Evolutionary conservation across 2,113 vertebrate genomes (phyloP).

Genomic region (Ceyx margarethae): DNA sequence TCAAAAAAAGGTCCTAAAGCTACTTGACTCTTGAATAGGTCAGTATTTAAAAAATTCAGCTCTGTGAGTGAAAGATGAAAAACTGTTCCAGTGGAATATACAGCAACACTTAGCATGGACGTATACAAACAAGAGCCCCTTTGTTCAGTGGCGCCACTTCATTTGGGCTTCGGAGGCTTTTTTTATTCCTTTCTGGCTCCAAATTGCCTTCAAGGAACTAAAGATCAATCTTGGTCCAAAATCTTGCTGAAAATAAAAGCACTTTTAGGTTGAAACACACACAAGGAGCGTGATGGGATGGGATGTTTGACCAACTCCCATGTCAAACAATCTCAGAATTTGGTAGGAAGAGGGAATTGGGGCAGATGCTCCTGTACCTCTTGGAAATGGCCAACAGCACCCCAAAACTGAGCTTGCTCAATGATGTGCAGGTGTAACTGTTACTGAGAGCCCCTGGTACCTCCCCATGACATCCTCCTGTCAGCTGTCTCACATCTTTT

Average conservation of each 20-base stretch:
- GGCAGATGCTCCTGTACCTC: neutral
- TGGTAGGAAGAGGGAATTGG: neutral
- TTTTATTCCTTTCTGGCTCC: slow-evolving; percentile 48
- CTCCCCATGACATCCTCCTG: neutral
- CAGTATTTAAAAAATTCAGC: neutral
- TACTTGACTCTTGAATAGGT: slow-evolving; percentile 2
- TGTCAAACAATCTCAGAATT: neutral
- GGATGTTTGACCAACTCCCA: neutral
- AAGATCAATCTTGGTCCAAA: slow-evolving; percentile 26
- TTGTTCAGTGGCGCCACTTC: neutral
- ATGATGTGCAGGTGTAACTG: neutral
- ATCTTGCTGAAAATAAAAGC: neutral
- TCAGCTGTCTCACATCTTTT: neutral
- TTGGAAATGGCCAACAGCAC: neutral
- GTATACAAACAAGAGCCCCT: slow-evolving; percentile 45
- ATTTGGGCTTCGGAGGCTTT: neutral
- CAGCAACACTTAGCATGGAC: slow-evolving; percentile 1
- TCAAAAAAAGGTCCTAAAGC: neutral
- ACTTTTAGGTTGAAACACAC: neutral
- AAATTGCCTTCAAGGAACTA: neutral
- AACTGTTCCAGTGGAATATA: slow-evolving; percentile 1
- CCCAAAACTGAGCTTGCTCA: neutral
- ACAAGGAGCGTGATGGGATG: neutral
- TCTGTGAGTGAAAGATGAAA: neutral
- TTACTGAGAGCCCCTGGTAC: neutral